Evolutionary conservation across 2,888 invertebrate species (phyloP), one percentile per base, ranked within the genome.

Genomic region (Cheilosia grossa): DNA sequence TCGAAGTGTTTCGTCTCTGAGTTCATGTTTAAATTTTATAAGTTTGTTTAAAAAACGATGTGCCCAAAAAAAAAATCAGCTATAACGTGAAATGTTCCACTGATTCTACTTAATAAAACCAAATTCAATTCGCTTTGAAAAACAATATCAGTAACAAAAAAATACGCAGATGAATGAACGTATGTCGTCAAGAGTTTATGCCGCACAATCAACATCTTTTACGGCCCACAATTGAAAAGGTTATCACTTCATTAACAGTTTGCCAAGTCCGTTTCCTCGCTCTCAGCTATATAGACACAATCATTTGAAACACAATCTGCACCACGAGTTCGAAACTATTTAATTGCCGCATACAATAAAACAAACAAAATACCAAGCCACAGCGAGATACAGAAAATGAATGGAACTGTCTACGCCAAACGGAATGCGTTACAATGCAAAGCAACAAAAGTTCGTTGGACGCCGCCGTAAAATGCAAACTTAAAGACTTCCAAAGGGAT

Each of bases 181-280:
- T 70, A 82, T 77, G 64, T 70, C 59, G 58, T 63, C 58, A 66
- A 59, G 77, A 69, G 33, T 61, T 54, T 40, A 79, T 74, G 47
- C 17, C 30, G 30, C 47, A 64, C 73, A 79, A 83, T 83, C 79
- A 79, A 69, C 79, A 63, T 40, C 64, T 74, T 13, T 63, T 44
- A 53, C 58, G 58, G 73, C 63, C 53, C 51, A 79, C 51, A 69
- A 83, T 69, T 67, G 69, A 79, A 82, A 59, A 79, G 82, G 79
- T 83, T 83, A 83, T 83, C 82, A 69, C 53, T 74, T 64, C 73
- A 79, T 64, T 79, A 74, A 40, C 63, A 67, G 47, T 33, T 27
- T 19, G 37, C 24, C 56, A 33, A 37, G 24, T 44, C 59, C 37
- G 10, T 70, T 58, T 75, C 49, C 9, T 33, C 19, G 19, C 21